These are phyloP conservation scores for Corvus moneduloides DNA, from an alignment of 2,113 vertebrate genomes.

Conservation along the genomic window DNA sequence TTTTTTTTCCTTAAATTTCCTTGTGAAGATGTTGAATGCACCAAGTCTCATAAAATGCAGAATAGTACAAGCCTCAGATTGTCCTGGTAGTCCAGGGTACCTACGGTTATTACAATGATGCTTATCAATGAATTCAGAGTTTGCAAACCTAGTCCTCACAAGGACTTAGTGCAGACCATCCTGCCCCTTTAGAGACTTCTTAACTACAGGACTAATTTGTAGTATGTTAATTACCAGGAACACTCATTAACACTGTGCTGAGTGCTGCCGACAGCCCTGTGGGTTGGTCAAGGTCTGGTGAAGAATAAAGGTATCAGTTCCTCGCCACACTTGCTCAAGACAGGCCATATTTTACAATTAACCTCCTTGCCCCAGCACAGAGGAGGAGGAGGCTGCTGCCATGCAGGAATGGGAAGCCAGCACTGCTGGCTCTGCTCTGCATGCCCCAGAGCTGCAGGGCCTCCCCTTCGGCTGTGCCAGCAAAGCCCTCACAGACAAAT, in stretches of 20 bases:
- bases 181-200: not conserved
- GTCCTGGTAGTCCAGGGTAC: not conserved
- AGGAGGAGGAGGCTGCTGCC: not conserved
- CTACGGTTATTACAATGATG: accelerated
- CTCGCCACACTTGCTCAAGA: not conserved
- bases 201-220: not conserved
- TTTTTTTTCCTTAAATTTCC: not conserved
- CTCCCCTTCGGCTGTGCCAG: accelerated
- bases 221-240: not conserved
- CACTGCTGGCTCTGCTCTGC: not conserved
- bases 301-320: not conserved
- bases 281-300: not conserved
- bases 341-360: no score
- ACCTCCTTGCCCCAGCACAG: not conserved
- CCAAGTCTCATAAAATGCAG: not conserved
- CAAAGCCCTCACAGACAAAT: accelerated
- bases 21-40: not conserved
- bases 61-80: not conserved
- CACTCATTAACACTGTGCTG: accelerated
- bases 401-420: not conserved
- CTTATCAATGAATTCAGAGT: not conserved
- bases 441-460: not conserved
- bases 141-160: not conserved
- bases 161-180: not conserved
- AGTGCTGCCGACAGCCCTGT: accelerated